Conservation (phyloP, 2,797 vertebrate species). For the Micromesistius poutassou region DNA sequence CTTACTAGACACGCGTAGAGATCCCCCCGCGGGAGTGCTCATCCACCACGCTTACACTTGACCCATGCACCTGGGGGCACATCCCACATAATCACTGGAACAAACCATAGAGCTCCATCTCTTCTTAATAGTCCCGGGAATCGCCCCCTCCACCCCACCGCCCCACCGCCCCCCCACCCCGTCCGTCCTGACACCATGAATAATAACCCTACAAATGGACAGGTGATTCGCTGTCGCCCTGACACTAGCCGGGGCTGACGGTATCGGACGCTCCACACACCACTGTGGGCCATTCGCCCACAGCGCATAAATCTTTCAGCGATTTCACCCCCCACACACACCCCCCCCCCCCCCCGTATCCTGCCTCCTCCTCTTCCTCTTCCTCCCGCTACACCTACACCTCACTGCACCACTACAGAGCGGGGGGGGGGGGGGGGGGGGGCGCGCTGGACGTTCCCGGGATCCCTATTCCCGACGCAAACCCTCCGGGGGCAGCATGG, state of each 20-base stretch:
- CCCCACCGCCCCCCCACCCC: background rate
- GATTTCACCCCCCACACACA: too few species aligned
- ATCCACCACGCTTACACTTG: background rate
- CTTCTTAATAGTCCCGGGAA: background rate
- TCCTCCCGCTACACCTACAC: constrained; percentile 66
- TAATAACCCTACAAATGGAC: background rate
- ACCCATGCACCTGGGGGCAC: background rate
- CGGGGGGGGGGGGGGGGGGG: too few species aligned
- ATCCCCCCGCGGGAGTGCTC: background rate
- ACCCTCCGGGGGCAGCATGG: constrained; percentile 63
- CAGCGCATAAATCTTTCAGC: constrained; percentile 65
- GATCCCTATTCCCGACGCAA: constrained; percentile 62
- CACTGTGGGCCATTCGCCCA: constrained; percentile 55
- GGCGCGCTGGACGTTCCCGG: constrained; percentile 9
- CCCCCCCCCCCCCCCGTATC: constrained; percentile 60
- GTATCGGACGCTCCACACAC: constrained; percentile 43
- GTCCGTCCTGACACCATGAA: background rate
- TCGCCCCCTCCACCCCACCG: background rate
- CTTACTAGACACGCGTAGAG: background rate
- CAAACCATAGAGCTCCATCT: background rate
- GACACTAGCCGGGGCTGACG: constrained; percentile 19
- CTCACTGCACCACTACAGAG: constrained; percentile 44
- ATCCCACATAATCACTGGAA: background rate
- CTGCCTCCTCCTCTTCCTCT: constrained; percentile 47
- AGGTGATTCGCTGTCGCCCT: background rate